Evolutionary conservation across 2,888 invertebrate species (phyloP).

Genomic region (Tetranychus truncatus): DNA sequence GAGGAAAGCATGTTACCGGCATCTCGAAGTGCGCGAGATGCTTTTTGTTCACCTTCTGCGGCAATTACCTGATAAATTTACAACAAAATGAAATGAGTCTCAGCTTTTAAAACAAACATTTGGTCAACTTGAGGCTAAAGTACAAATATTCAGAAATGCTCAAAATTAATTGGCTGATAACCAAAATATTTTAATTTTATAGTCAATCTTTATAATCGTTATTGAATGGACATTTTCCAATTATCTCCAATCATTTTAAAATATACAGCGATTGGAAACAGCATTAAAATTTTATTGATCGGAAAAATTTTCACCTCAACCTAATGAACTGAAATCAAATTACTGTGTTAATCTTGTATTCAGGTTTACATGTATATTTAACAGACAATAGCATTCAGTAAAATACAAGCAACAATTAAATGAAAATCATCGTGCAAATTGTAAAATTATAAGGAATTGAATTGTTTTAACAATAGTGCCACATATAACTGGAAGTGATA

Average conservation of each 20-base stretch:
- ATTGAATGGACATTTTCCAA: neutral
- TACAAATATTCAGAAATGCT: neutral
- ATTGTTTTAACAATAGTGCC: too few relatives aligned
- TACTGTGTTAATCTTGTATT: neutral
- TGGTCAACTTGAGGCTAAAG: too few relatives aligned
- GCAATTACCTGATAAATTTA: neutral
- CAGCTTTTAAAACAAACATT: too few relatives aligned
- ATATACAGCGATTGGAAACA: too few relatives aligned
- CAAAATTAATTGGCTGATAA: neutral
- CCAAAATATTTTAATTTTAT: neutral
- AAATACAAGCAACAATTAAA: neutral
- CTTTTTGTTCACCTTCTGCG: constrained; percentile 3
- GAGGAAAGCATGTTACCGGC: constrained; percentile 4
- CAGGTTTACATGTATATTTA: neutral
- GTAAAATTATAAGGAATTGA: too few relatives aligned
- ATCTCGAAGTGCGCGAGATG: constrained; percentile 2
- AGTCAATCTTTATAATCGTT: neutral
- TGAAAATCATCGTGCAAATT: too few relatives aligned
- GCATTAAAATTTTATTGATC: too few relatives aligned
- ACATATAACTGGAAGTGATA: too few relatives aligned
- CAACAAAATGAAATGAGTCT: too few relatives aligned
- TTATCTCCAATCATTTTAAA: too few relatives aligned
- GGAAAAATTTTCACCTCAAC: neutral
- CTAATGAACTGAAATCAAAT: neutral
- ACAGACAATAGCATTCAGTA: neutral